Evolutionary conservation across 2,113 vertebrate species (phyloP), one percentile per base, ranked within the genome.

Genomic region (Isurus oxyrinchus): DNA sequence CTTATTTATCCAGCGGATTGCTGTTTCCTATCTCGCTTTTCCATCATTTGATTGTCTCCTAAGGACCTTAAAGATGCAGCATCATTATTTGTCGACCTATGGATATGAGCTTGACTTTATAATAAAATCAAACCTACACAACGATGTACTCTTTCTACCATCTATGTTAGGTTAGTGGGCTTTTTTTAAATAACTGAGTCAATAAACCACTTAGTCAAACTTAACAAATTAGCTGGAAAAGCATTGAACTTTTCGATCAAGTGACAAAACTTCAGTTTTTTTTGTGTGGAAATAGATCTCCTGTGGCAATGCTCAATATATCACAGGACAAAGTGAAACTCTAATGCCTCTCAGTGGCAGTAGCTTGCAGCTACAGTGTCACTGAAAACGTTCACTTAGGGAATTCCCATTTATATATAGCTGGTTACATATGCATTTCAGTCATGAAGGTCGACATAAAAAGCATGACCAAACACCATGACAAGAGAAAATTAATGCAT

Each of bases 1-100:
- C 96, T 96, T 96, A 93, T 94, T 96, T 63, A 53, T 16, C 31
- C 49, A 44, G 55, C 96, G 96, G 53, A 67, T 31, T 44, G 66
- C 49, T 94, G 61, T 91, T 69, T 93, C 90, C 53, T 91, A 49
- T 93, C 25, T 79, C 35, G 67, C 88, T 94, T 76, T 91, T 67
- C 59, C 96, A 93, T 44, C 57, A 95, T 95, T 72, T 72, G 40
- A 69, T 95, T 69, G 66, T 31, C 66, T 95, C 10, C 44, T 76
- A 11, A 53, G 94, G 67, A 95, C 13, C 10, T 95, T 95, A 95
- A 95, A 95, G 94, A 49, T 49, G 44, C 67, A 95, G 94, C 66
- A 72, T 31, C 66, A 95, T 95, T 95, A 27, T 27, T 95, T 72
- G 55, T 13, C 44, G 94, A 95, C 94, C 94, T 95, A 67, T 94